Base-by-base conservation (phyloP, 2,888 invertebrate genomes). In the Nebria brevicollis region DNA sequence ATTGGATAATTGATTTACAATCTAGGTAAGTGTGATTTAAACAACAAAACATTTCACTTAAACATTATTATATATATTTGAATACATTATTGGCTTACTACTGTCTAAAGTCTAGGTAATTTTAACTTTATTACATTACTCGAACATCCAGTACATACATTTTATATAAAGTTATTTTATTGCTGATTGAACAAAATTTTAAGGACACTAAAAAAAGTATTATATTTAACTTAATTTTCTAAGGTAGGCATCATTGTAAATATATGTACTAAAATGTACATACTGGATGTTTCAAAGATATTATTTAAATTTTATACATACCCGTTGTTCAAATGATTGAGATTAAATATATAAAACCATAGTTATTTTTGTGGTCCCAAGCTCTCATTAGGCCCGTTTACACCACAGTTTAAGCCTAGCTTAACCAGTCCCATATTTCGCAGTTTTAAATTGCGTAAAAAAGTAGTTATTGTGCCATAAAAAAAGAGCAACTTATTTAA, bases 61-160 rank as follows among this genome's bases (percentile, higher is more conserved):
- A 34, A 70, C 73, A 77, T 77, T 34, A 34, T 77, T 77, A 72
- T 54, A 77, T 77, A 72, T 54, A 77, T 77, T 72, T 77, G 77
- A 77, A 77, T 77, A 77, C 70, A 77, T 25, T 54, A 42, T 70
- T 72, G 72, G 72, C 41, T 65, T 66, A 15, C 72, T 78, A 73
- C 54, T 34, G 54, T 43, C 77, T 72, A 72, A 70, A 8, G 72
- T 70, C 20, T 72, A 77, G 70, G 72, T 72, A 72, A 64, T 77
- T 41, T 66, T 34, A 26, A 26, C 34, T 72, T 26, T 64, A 76
- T 68, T 68, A 77, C 43, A 77, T 66, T 72, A 72, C 26, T 54
- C 54, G 54, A 54, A 54, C 54, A 54, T 13, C 54, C 54, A 11
- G 54, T 54, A 3, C 8, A 54, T 54, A 54, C 8, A 54, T 54